Evolutionary conservation across 2,113 vertebrate genomes (phyloP), one percentile per base, ranked within the genome.

Genomic region (Suricata suricatta): DNA sequence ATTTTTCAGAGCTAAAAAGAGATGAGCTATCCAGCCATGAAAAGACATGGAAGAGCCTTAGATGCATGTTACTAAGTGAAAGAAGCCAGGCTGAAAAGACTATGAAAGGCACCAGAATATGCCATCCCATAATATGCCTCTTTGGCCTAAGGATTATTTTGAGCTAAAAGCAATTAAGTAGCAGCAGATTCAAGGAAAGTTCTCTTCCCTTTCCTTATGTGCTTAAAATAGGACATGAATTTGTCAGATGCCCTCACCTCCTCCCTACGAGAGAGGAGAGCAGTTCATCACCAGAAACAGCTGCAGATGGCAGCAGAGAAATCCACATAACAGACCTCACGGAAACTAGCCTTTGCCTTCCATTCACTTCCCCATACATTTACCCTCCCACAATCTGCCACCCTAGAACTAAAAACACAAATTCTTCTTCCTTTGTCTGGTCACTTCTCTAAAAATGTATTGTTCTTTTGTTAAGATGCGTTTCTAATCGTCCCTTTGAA

Each of bases 351-450:
- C 27, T 54, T 33, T 74, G 10, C 52, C 44, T 44, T 64, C 68
- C 66, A 82, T 16, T 90, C 38, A 76, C 83, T 74, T 90, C 77
- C 68, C n/a, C 57, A 54, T n/a, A 95, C 63, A 44, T 54, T 83
- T 66, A 57, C 21, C 79, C 27, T 54, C 44, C 54, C 29, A 81
- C 38, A 81, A 64, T 52, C 15, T 54, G 54, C 66, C 19, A 64
- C 29, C 21, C 54, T 83, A 74, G n/a, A 95, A 95, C 54, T 83
- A 74, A 29, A 95, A 95, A 38, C 54, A n/a, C 27, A 41, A 94
- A 82, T n/a, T 63, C 33, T 47, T 76, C 52, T 33, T 74, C 77
- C n/a, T 83, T 88, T 52, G 27, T 64, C 54, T 83, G 41, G 7
- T 89, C 54, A 83, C 19, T 52, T 95, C 54, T 81, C 77, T 74